Evolutionary conservation across 2,113 vertebrate species (phyloP).

Genomic region (Sinocyclocheilus maitianheensis): DNA sequence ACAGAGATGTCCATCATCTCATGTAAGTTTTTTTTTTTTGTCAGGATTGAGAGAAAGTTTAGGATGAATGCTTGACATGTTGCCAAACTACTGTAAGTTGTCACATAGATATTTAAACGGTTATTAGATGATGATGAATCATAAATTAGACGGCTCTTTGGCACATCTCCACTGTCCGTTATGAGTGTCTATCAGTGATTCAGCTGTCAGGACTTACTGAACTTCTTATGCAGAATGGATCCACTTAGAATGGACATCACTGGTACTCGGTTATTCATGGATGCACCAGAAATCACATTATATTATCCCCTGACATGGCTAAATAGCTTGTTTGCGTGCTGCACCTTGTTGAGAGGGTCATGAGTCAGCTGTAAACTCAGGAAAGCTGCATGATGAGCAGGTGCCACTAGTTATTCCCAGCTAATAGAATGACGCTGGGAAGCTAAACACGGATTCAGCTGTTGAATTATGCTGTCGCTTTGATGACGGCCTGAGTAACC

Average conservation of each 20-base stretch:
- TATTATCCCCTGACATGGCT: conserved; percentile 63
- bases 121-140: conserved; percentile 65
- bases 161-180: conserved; percentile 66
- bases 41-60: background rate
- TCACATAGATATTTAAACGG: conserved; percentile 54
- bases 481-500: conserved; percentile 70
- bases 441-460: conserved; percentile 63
- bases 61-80: background rate
- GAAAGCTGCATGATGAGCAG: conserved; percentile 58
- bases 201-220: conserved; percentile 69
- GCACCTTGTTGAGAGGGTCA: conserved; percentile 60
- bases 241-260: conserved; percentile 64
- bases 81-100: background rate
- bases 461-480: conserved; percentile 54
- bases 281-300: conserved; percentile 76
- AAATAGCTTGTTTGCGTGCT: conserved; percentile 75
- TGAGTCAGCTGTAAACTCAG: conserved; percentile 64
- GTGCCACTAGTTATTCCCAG: conserved; percentile 58
- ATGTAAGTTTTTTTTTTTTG: background rate
- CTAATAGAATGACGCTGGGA: conserved; percentile 64
- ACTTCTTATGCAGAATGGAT: conserved; percentile 55
- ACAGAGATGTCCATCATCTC: conserved; percentile 33
- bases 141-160: conserved; percentile 64
- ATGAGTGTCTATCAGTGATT: conserved; percentile 53
- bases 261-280: conserved; percentile 73